Conservation (phyloP, 2,888 invertebrate genomes). For the Trichogramma evanescens region DNA sequence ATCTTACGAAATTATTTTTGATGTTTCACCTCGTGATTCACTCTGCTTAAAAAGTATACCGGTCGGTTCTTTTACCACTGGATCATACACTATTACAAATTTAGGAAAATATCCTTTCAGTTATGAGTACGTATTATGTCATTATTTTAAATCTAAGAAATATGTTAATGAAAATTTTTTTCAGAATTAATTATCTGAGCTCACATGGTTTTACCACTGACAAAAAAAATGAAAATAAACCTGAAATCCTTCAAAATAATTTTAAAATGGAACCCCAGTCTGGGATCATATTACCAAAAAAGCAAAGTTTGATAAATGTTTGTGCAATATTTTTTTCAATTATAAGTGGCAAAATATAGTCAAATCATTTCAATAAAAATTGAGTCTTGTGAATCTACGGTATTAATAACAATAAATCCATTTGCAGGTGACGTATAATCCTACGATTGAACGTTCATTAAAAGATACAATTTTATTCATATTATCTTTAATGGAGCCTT, state of each 20-base stretch:
- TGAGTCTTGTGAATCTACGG: neutral
- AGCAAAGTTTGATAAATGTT: slow-evolving; percentile 27
- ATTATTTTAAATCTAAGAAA: neutral
- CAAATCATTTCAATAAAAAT: neutral
- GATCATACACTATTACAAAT: slow-evolving; percentile 47
- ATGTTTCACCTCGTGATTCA: slow-evolving; percentile 50
- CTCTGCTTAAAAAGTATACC: slow-evolving; percentile 56
- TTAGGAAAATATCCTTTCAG: neutral
- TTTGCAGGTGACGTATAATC: slow-evolving; percentile 10
- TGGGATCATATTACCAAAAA: slow-evolving; percentile 29
- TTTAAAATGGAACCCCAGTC: slow-evolving; percentile 29
- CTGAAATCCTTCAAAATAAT: slow-evolving; percentile 25
- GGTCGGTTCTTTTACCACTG: slow-evolving; percentile 50
- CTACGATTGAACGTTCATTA: slow-evolving; percentile 10
- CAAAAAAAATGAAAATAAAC: slow-evolving; percentile 15
- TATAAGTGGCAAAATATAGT: neutral
- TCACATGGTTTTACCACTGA: slow-evolving; percentile 22
- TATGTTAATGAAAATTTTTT: neutral
- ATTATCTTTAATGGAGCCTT: slow-evolving; percentile 9
- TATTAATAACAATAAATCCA: neutral
- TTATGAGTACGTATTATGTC: neutral
- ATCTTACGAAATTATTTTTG: slow-evolving; percentile 56
- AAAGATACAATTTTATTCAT: slow-evolving; percentile 8
- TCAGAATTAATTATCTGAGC: slow-evolving; percentile 27
- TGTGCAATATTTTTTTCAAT: neutral